These are phyloP conservation scores for Drosophila parthenogenetica DNA, from an alignment of 2,888 invertebrate genomes.

Conservation along the genomic window DNA sequence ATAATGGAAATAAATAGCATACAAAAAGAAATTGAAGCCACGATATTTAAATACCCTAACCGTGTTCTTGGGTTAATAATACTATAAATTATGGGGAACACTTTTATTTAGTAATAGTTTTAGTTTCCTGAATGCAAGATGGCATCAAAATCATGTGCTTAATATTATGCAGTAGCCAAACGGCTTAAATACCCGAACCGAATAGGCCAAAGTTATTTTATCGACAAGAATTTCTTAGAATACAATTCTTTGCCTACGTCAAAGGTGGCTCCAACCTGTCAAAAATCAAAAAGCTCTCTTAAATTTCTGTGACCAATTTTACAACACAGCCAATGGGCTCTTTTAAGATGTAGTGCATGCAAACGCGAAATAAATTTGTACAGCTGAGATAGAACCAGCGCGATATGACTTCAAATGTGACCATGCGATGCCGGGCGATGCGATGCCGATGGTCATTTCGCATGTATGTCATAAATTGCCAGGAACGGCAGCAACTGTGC, in stretches of 20 bases:
- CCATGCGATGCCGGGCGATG: constrained; percentile 16
- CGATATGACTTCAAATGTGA: constrained; percentile 64
- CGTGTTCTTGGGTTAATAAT: background rate
- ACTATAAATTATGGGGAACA: no score
- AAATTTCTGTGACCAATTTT: background rate
- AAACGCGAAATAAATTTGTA: constrained; percentile 71
- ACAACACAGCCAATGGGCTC: constrained; percentile 26
- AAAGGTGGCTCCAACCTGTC: no score
- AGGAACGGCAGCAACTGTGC: background rate
- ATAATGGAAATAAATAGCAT: constrained; percentile 28
- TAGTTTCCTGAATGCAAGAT: no score
- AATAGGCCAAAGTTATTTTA: no score
- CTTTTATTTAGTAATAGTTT: no score
- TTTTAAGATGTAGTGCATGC: constrained; percentile 31
- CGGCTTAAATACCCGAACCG: no score
- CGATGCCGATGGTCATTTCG: constrained; percentile 53
- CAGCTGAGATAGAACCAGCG: constrained; percentile 66
- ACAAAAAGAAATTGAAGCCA: background rate
- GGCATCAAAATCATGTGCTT: no score
- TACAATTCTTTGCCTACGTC: no score
- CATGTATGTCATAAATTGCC: constrained; percentile 79
- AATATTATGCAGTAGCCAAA: no score
- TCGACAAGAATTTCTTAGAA: no score
- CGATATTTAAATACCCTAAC: constrained; percentile 33
- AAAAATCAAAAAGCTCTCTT: no score